These are phyloP conservation scores for crab-eating macaque (Macaca fascicularis) DNA, from an alignment of 2,113 vertebrate genomes.

Conservation along the genomic window T2T-MFA8v1.1 NC_088394.1:78973501-78974000, in stretches of 20 bases:
- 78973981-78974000: too few relatives aligned
- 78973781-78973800: not conserved
- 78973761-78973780: not conserved
- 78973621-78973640: not conserved
- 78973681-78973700: not conserved
- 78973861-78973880: too few relatives aligned
- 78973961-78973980: too few relatives aligned
- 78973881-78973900: too few relatives aligned
- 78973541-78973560: not conserved
- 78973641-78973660: not conserved
- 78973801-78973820: too few relatives aligned
- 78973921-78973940: too few relatives aligned
- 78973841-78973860: too few relatives aligned
- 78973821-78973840: too few relatives aligned
- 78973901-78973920: too few relatives aligned
- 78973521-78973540: not conserved
- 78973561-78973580: not conserved
- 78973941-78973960: too few relatives aligned
- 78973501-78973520: not conserved
- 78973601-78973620: not conserved
- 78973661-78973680: not conserved
- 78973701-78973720: not conserved
- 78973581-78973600: not conserved
- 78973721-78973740: not conserved
- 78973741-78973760: not conserved